Percentiles rank a stretch among this genome's conserved stretches.
Conservation (phyloP, 2,888 invertebrate species). For the Pachycephus smyrnensis region DNA sequence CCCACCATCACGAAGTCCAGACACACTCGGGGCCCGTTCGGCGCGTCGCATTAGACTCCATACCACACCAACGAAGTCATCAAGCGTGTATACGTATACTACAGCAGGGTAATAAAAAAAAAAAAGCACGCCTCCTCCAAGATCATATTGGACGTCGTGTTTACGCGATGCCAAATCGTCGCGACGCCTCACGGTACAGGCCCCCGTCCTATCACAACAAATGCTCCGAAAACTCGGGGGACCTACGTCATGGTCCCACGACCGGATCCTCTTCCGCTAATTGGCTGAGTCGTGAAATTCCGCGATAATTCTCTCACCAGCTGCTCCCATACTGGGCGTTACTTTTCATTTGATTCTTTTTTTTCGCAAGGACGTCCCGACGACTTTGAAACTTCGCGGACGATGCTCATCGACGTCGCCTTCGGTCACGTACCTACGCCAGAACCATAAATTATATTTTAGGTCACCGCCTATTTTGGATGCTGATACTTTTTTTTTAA, state of each 20-base stretch:
- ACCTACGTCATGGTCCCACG: neutral
- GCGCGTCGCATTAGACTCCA: neutral
- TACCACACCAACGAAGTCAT: neutral
- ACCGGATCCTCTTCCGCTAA: slow-evolving; percentile 8
- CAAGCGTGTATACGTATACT: neutral
- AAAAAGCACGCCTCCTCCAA: neutral
- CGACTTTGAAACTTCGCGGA: neutral
- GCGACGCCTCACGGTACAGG: neutral
- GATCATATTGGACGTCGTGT: neutral
- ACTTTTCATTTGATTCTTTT: neutral
- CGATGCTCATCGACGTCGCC: neutral
- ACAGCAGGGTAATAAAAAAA: neutral
- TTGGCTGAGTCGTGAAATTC: neutral
- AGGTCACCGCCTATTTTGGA: neutral
- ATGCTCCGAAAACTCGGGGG: neutral
- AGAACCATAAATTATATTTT: neutral
- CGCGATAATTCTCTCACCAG: neutral
- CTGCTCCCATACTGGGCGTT: neutral
- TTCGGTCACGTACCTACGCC: neutral
- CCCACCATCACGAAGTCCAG: neutral
- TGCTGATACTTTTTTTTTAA: neutral
- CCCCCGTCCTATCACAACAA: slow-evolving; percentile 5
- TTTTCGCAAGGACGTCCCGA: neutral
- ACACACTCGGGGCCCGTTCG: neutral
- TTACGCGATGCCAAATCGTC: neutral